Evolutionary conservation across 2,888 invertebrate genomes (phyloP), one percentile per base, ranked within the genome.

Genomic region (Diogma glabrata): DNA sequence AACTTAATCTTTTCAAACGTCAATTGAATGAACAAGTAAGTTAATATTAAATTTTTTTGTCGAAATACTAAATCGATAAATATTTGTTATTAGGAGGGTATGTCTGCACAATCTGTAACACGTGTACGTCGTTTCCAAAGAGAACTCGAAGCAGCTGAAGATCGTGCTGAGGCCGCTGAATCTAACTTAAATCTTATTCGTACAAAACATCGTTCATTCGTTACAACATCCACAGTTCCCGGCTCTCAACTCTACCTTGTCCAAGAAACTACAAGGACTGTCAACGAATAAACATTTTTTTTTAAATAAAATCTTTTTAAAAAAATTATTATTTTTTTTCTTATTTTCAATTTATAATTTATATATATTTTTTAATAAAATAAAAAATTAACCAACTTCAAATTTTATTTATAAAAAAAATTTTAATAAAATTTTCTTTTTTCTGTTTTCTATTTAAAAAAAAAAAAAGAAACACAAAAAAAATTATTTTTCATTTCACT

Each of bases 101-200:
- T 90, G 72, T 91, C 91, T 61, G 83, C 84, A 72, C 91, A 91
- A 74, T 89, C 85, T 73, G 86, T 95, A 63, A 92, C 92, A 70
- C 82, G 95, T 70, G 94, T 94, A 61, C 91, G 95, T 72, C 86
- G 94, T 75, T 95, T 95, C 93, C 95, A 96, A 74, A 85, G 95
- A 64, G 95, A 96, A 75, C 75, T 96, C 69, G 95, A 96, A 72
- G 94, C 95, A 50, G 95, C 95, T 60, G 95, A 96, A 72, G 94
- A 94, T 72, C 88, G 95, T 62, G 94, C 94, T 63, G 94, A 95
- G 65, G 81, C 81, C 62, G 94, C 94, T 62, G 94, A 95, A 75
- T 88, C 87, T 79, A 93, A 88, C 73, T 79, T 95, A 70, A 84
- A 87, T 63, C 78, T 95, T 72, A 93, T 95, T 77, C 87, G 95